A percentile compares a stretch with the other conserved stretches of the same genome.
Evolutionary conservation across 92 coral and sea anemone genomes (phyloP).

Genomic region (Palythoa grandiflora): DNA sequence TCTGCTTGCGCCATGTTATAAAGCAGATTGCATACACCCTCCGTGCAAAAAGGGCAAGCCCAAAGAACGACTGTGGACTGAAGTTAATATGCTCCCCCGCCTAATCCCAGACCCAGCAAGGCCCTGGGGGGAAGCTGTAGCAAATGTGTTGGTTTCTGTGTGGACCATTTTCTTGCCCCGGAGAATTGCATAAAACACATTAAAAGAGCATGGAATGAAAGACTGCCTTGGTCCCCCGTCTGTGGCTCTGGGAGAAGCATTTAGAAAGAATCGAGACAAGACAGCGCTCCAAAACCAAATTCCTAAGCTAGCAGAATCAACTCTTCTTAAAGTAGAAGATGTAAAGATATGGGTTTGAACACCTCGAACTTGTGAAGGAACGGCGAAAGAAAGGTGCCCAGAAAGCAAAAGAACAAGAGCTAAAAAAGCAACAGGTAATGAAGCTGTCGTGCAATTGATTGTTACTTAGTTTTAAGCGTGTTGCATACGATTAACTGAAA

Average conservation of each 20-base stretch:
- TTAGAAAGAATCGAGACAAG: neutral
- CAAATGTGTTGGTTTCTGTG: conserved; percentile 38
- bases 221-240: neutral
- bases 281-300: neutral
- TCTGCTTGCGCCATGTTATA: neutral
- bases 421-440: conserved; percentile 37
- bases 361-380: conserved; percentile 40
- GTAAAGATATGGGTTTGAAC: conserved; percentile 66
- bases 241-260: neutral
- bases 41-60: conserved; percentile 38
- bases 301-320: conserved; percentile 38
- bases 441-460: neutral
- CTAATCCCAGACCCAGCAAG: conserved; percentile 46
- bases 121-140: conserved; percentile 29
- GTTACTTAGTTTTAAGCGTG: neutral
- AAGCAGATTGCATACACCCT: conserved; percentile 43
- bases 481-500: neutral
- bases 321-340: conserved; percentile 51
- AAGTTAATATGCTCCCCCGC: conserved; percentile 6
- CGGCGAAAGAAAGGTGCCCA: conserved; percentile 59
- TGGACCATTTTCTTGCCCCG: conserved; percentile 25
- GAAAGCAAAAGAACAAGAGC: conserved; percentile 60
- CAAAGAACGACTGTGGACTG: neutral
- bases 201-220: neutral
- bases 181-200: conserved; percentile 23